Evolutionary conservation across 2,888 invertebrate species (phyloP).

Genomic region (Harmothoe impar): DNA sequence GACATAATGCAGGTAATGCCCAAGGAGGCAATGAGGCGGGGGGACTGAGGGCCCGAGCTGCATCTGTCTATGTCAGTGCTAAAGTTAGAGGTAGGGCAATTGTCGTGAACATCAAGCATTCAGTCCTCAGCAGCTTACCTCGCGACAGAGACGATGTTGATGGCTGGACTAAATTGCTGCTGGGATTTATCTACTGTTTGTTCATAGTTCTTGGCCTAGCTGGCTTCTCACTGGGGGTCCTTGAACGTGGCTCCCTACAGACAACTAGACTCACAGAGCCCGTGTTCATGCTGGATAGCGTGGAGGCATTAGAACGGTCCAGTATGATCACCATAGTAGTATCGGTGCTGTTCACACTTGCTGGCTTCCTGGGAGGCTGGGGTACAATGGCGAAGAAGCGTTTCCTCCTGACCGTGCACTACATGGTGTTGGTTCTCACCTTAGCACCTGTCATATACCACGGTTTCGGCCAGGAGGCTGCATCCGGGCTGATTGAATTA

Average conservation of each 20-base stretch:
- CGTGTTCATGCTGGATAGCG: background rate
- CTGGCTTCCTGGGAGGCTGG: conserved; percentile 30
- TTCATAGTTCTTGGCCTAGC: background rate
- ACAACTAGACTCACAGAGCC: background rate
- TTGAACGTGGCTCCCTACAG: background rate
- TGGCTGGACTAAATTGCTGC: conserved; percentile 11
- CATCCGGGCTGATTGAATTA: background rate
- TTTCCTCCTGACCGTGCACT: background rate
- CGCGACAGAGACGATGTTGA: background rate
- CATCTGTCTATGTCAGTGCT: background rate
- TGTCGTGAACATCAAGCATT: background rate
- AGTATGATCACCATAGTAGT: background rate
- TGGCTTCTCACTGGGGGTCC: background rate
- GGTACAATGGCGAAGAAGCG: background rate
- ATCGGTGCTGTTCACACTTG: background rate
- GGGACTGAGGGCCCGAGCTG: no score
- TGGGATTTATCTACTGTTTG: background rate
- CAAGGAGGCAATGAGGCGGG: no score
- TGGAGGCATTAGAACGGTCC: background rate
- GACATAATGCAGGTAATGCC: no score
- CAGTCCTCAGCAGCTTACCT: background rate
- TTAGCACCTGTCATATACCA: conserved; percentile 19
- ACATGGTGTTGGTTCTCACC: background rate
- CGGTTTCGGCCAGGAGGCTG: conserved; percentile 32
- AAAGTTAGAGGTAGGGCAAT: background rate